Conservation (phyloP, 2,797 vertebrate species). For the Acrocephalus scirpaceus region DNA sequence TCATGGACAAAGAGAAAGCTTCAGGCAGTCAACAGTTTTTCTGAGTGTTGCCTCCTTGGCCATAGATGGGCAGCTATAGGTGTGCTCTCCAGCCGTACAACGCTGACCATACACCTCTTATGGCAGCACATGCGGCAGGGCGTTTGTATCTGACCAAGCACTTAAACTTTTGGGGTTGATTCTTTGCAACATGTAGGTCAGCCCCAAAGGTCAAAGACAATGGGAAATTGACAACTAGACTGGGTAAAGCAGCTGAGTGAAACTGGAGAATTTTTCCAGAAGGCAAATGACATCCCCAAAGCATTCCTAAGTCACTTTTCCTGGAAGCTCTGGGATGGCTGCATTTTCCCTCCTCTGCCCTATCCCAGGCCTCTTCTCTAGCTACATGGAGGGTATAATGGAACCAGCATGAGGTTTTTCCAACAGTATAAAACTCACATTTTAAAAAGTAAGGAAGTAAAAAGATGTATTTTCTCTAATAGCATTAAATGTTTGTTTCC, state of each 20-base stretch:
- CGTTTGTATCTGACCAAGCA: neutral
- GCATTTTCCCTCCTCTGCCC: neutral
- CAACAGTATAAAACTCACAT: neutral
- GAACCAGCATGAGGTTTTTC: neutral
- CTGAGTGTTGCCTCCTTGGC: neutral
- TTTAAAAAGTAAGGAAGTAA: neutral
- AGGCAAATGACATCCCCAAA: rapidly evolving
- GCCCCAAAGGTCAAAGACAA: neutral
- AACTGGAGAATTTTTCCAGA: neutral
- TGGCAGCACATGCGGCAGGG: rapidly evolving
- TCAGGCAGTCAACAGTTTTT: neutral
- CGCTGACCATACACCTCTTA: rapidly evolving
- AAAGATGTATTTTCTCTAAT: neutral
- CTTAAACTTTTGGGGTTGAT: neutral
- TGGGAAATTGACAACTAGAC: neutral
- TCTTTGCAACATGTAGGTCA: neutral
- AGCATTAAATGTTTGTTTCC: neutral
- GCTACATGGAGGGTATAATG: neutral
- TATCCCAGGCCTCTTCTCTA: neutral
- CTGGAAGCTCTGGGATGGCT: neutral
- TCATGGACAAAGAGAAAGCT: neutral
- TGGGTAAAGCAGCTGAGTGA: neutral
- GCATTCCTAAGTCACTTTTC: neutral
- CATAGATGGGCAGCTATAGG: rapidly evolving
- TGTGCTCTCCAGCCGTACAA: neutral